Evolutionary conservation across 2,888 invertebrate genomes (phyloP).

Genomic region (Choreutis nemorana): DNA sequence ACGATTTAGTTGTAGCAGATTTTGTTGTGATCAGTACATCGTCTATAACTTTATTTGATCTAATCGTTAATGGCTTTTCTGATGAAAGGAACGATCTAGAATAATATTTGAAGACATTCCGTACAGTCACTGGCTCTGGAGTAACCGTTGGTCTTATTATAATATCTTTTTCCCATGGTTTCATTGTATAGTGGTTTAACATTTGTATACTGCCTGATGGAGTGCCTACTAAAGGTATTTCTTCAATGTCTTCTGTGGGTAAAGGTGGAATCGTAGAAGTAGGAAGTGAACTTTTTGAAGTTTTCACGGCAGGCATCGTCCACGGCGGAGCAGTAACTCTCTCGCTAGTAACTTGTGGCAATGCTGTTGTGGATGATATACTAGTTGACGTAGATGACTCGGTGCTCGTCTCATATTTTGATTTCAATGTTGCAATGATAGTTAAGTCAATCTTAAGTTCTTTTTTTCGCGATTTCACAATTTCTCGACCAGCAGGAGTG

Average conservation of each 20-base stretch:
- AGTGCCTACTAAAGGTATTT: constrained; percentile 32
- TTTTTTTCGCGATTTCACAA: constrained; percentile 44
- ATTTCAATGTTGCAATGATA: constrained; percentile 25
- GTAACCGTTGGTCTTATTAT: constrained; percentile 45
- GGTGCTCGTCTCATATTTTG: constrained; percentile 28
- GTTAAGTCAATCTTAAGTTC: constrained; percentile 38
- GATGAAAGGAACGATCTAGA: constrained; percentile 30
- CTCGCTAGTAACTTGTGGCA: constrained; percentile 24
- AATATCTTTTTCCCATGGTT: constrained; percentile 48
- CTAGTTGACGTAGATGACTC: constrained; percentile 20
- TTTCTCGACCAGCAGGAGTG: constrained; percentile 31
- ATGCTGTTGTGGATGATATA: constrained; percentile 20
- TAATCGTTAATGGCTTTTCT: constrained; percentile 30
- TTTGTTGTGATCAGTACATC: constrained; percentile 47
- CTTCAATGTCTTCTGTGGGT: constrained; percentile 33
- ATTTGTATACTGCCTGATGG: constrained; percentile 35
- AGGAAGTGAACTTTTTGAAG: constrained; percentile 40
- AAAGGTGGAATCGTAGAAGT: constrained; percentile 34
- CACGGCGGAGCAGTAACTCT: constrained; percentile 49
- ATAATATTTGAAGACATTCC: constrained; percentile 37
- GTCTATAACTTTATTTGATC: constrained; percentile 34
- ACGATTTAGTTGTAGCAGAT: constrained; percentile 25
- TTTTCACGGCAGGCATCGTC: constrained; percentile 60
- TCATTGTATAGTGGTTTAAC: constrained; percentile 35
- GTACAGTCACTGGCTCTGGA: constrained; percentile 37